These are phyloP conservation scores for Eristalis pertinax DNA, from an alignment of 2,888 invertebrate species.

Conservation along the genomic window DNA sequence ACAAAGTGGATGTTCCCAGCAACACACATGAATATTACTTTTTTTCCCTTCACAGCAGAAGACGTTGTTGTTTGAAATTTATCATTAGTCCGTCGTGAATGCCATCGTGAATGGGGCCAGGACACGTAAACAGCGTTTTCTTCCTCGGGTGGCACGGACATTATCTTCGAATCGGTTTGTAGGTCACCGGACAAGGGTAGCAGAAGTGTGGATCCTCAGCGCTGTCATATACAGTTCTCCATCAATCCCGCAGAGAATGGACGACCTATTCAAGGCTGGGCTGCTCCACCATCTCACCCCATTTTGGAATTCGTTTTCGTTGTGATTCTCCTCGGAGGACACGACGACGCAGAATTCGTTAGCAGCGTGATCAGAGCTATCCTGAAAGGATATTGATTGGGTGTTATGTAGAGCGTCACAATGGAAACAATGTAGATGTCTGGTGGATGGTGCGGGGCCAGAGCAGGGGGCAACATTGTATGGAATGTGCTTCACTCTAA, in stretches of 20 bases:
- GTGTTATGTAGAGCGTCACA: conserved; percentile 49
- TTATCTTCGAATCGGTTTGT: conserved; percentile 5
- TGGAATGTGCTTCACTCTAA: conserved; percentile 25
- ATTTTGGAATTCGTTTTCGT: background rate
- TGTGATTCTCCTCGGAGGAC: conserved; percentile 16
- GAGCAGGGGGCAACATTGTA: background rate
- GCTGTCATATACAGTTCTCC: background rate
- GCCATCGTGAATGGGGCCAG: background rate
- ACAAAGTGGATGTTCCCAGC: background rate
- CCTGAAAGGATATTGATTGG: conserved; percentile 57
- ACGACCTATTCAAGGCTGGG: background rate
- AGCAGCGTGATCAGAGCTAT: conserved; percentile 38
- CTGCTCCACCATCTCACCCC: background rate
- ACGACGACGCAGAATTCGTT: conserved; percentile 32
- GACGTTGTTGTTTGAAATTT: background rate
- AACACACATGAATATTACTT: background rate
- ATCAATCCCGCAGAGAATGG: background rate
- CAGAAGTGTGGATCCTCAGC: background rate
- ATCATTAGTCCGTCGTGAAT: background rate
- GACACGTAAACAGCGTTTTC: background rate
- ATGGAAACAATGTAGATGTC: conserved; percentile 38
- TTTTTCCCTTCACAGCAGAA: background rate
- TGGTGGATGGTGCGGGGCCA: background rate
- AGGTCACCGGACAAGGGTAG: conserved; percentile 30
- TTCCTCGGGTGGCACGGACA: background rate